phyloP scores from a whole-genome alignment of 2,888 invertebrate genomes.

The Tipula vernalis region DNA sequence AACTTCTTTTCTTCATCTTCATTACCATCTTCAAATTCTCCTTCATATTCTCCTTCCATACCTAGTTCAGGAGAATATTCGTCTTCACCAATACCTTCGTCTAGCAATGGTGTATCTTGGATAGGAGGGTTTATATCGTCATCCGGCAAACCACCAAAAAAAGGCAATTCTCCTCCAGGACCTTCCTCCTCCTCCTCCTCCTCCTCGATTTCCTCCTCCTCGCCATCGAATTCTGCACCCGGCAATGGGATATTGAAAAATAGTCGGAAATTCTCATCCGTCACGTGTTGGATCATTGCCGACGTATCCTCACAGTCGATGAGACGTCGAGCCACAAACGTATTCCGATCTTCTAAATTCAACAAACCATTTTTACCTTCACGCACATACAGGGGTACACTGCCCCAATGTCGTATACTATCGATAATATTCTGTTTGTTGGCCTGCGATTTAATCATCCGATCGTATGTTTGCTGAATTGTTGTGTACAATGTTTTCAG shows the following conservation, averaged over 20 bases:
- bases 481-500: conserved; percentile 53
- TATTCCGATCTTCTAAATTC: conserved; percentile 32
- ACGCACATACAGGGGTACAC: conserved; percentile 59
- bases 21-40: conserved; percentile 28
- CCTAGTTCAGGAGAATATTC: conserved; percentile 18
- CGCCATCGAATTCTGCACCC: conserved; percentile 12
- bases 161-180: conserved; percentile 27
- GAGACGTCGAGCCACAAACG: conserved; percentile 25
- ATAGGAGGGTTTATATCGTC: background rate
- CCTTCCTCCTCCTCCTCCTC: conserved; percentile 22
- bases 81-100: conserved; percentile 22
- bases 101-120: conserved; percentile 11
- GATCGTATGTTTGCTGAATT: conserved; percentile 57
- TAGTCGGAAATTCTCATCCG: conserved; percentile 52
- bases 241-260: conserved; percentile 48
- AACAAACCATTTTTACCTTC: conserved; percentile 49
- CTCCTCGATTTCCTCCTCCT: conserved; percentile 28
- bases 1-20: conserved; percentile 16
- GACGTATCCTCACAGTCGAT: conserved; percentile 39
- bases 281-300: conserved; percentile 41
- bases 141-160: conserved; percentile 7
- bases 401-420: conserved; percentile 57
- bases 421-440: conserved; percentile 46
- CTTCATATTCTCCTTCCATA: conserved; percentile 34
- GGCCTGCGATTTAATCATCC: conserved; percentile 52